Percentiles rank a stretch among this genome's conserved stretches.
phyloP scores from a whole-genome alignment of 2,888 invertebrate genomes.

The Protula sp. region DNA sequence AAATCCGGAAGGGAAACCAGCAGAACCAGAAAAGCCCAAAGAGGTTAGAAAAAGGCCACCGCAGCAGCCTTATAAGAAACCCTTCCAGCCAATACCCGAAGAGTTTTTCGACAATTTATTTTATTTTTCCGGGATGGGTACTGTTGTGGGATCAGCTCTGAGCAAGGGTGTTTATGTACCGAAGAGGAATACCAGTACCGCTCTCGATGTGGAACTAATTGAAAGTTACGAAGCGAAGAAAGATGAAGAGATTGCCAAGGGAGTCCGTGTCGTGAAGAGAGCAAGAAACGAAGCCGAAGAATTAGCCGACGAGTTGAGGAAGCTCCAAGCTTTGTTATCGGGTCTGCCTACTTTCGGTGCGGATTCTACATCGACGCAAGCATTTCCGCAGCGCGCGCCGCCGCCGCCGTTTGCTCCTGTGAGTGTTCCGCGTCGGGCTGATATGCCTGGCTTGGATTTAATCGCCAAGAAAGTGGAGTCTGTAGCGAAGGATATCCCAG shows the following conservation, averaged over 20 bases:
- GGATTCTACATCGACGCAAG: neutral
- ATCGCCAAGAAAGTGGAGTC: neutral
- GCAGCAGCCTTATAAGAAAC: too few relatives aligned
- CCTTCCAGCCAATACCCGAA: conserved; percentile 17
- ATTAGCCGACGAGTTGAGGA: conserved; percentile 16
- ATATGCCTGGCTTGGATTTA: neutral
- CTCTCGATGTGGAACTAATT: conserved; percentile 18
- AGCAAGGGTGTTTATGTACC: conserved; percentile 25
- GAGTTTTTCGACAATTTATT: conserved; percentile 25
- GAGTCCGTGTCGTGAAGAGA: conserved; percentile 10
- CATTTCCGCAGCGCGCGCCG: neutral
- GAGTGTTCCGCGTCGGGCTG: neutral
- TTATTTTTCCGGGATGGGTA: conserved; percentile 29
- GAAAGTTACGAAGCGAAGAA: conserved; percentile 9
- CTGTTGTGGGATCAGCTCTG: conserved; percentile 20
- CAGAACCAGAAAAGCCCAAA: neutral
- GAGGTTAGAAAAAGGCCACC: conserved; percentile 3
- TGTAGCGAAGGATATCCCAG: neutral
- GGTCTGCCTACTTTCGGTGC: conserved; percentile 22
- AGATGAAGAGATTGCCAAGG: neutral
- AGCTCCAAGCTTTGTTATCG: conserved; percentile 19
- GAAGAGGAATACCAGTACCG: conserved; percentile 15
- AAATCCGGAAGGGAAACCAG: conserved; percentile 5
- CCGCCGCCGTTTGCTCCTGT: neutral
- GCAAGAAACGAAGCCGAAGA: conserved; percentile 22